A percentile compares a stretch with the other conserved stretches of the same genome.
Evolutionary conservation across 2,888 invertebrate species (phyloP).

Genomic region (Gibbula magus): DNA sequence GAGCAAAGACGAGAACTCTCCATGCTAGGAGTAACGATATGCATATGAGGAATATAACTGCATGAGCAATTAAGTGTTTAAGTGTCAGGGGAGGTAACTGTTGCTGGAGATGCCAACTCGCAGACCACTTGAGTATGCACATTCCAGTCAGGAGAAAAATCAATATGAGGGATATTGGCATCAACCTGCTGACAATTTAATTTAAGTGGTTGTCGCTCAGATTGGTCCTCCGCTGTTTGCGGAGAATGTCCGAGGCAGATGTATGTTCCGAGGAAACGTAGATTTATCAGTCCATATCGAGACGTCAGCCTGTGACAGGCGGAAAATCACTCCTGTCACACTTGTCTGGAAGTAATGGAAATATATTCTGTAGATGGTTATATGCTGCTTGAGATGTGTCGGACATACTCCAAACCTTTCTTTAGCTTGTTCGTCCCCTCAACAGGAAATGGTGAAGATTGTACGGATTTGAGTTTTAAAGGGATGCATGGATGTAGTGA

Average conservation of each 20-base stretch:
- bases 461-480: no score
- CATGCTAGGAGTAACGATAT: no score
- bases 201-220: constrained; percentile 20
- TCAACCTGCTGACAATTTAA: constrained; percentile 23
- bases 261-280: background rate
- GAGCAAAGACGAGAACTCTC: no score
- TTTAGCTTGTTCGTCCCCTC: no score
- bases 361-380: no score
- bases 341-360: no score
- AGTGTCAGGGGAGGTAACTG: background rate
- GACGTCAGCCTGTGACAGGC: background rate
- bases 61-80: no score
- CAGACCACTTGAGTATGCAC: background rate
- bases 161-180: constrained; percentile 17
- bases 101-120: background rate
- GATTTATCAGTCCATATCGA: background rate
- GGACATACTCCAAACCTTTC: no score
- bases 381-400: no score
- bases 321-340: background rate
- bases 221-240: background rate
- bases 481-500: no score
- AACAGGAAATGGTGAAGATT: no score
- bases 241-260: background rate
- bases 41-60: no score
- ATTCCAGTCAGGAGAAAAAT: background rate